phyloP scores from a whole-genome alignment of 2,797 vertebrate genomes.

The Chaetodon trifasciatus region DNA sequence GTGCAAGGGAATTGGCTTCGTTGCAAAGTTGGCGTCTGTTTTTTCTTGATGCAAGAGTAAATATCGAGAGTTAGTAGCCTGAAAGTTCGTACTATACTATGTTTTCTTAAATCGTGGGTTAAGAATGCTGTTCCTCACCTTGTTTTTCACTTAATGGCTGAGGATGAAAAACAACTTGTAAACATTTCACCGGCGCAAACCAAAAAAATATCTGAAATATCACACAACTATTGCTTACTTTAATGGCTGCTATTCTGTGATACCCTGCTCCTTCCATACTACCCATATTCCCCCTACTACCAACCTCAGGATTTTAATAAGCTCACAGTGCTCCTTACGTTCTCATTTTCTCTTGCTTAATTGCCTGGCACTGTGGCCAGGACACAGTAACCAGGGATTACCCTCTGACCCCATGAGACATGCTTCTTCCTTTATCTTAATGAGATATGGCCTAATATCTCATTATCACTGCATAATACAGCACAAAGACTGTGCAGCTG shows the following conservation, averaged over 20 bases:
- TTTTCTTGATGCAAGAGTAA: slow-evolving; percentile 7
- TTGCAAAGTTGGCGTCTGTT: slow-evolving; percentile 40
- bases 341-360: slow-evolving; percentile 69
- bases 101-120: slow-evolving; percentile 7
- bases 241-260: slow-evolving; percentile 10
- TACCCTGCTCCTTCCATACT: slow-evolving; percentile 15
- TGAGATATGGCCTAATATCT: slow-evolving; percentile 68
- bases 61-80: slow-evolving; percentile 33
- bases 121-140: not conserved
- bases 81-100: not conserved
- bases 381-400: slow-evolving; percentile 70
- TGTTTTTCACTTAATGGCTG: not conserved
- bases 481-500: slow-evolving; percentile 14
- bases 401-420: slow-evolving; percentile 69
- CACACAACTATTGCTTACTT: not conserved
- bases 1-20: slow-evolving; percentile 15
- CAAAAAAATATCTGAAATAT: slow-evolving; percentile 1
- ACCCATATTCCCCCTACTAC: slow-evolving; percentile 33
- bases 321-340: slow-evolving; percentile 43
- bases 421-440: slow-evolving; percentile 69
- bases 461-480: slow-evolving; percentile 61
- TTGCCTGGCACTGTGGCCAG: slow-evolving; percentile 64
- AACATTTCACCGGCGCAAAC: slow-evolving; percentile 24
- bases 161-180: slow-evolving; percentile 9
- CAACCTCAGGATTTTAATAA: slow-evolving; percentile 67